A percentile compares a stretch with the other conserved stretches of the same genome.
Evolutionary conservation across 2,797 vertebrate genomes (phyloP).

Genomic region (Takifugu rubripes): DNA sequence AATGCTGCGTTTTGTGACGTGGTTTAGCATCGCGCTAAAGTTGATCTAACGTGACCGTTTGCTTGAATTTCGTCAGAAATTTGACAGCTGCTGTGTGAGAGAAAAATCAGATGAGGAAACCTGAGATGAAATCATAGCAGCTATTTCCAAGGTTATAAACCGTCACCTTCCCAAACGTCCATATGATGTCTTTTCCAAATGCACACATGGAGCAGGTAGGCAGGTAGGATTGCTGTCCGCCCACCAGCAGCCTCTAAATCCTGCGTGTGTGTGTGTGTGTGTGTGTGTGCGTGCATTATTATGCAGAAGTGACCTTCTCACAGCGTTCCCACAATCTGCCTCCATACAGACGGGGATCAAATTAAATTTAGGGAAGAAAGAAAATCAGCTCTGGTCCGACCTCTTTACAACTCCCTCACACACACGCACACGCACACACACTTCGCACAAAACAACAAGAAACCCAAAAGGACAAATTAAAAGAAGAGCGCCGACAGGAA

Average conservation of each 20-base stretch:
- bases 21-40: no score
- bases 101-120: neutral
- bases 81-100: neutral
- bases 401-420: slow-evolving; percentile 25
- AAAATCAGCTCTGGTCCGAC: slow-evolving; percentile 30
- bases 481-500: slow-evolving; percentile 47
- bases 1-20: no score
- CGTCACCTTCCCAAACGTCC: slow-evolving; percentile 4
- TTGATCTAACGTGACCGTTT: no score
- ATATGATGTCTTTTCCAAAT: slow-evolving; percentile 58
- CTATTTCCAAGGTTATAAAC: neutral
- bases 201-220: slow-evolving; percentile 47
- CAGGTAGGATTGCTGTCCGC: slow-evolving; percentile 63
- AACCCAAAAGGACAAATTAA: slow-evolving; percentile 52
- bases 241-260: slow-evolving; percentile 55
- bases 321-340: slow-evolving; percentile 33
- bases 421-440: slow-evolving; percentile 6
- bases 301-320: slow-evolving; percentile 57
- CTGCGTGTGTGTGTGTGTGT: slow-evolving; percentile 13
- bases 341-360: slow-evolving; percentile 53
- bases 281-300: slow-evolving; percentile 26
- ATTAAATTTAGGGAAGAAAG: slow-evolving; percentile 36
- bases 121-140: neutral
- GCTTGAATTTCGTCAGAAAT: no score
- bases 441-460: slow-evolving; percentile 26